These are phyloP conservation scores for Garra rufa DNA, from an alignment of 2,113 vertebrate species.

Conservation along the genomic window DNA sequence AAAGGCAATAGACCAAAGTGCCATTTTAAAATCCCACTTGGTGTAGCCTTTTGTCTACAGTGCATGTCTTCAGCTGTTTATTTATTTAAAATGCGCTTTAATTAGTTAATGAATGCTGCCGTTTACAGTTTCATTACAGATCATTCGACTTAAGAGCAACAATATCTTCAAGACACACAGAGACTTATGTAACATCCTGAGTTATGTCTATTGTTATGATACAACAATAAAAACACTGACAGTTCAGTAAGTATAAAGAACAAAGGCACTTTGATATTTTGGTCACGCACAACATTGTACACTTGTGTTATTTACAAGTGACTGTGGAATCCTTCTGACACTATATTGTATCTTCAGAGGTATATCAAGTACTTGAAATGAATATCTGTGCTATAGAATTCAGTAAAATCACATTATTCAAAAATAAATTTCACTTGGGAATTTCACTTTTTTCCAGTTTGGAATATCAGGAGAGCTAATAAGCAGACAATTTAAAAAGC, in stretches of 20 bases:
- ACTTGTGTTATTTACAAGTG: not conserved
- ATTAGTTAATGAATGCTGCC: not conserved
- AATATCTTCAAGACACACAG: not conserved
- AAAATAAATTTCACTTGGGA: not conserved
- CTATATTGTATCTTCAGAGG: not conserved
- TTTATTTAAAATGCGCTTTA: not conserved
- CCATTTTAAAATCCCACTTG: not conserved
- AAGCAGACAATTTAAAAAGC: not conserved
- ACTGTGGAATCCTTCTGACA: not conserved
- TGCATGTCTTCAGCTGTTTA: not conserved
- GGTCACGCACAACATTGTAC: not conserved
- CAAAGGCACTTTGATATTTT: constrained; percentile 12
- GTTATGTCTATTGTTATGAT: not conserved
- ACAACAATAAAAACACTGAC: not conserved
- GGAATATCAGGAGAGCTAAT: not conserved
- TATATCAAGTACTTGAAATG: not conserved
- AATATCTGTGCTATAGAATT: constrained; percentile 5
- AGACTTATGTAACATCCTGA: constrained; percentile 1
- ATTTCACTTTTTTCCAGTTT: constrained; percentile 10
- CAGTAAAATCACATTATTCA: constrained; percentile 6
- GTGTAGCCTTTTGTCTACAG: too few species aligned
- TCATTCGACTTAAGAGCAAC: not conserved
- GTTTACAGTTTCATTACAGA: not conserved
- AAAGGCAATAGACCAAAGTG: constrained; percentile 35
- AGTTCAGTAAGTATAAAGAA: not conserved